These are phyloP conservation scores for Drosophila multiciliata DNA, from an alignment of 2,888 invertebrate species.

Conservation along the genomic window DNA sequence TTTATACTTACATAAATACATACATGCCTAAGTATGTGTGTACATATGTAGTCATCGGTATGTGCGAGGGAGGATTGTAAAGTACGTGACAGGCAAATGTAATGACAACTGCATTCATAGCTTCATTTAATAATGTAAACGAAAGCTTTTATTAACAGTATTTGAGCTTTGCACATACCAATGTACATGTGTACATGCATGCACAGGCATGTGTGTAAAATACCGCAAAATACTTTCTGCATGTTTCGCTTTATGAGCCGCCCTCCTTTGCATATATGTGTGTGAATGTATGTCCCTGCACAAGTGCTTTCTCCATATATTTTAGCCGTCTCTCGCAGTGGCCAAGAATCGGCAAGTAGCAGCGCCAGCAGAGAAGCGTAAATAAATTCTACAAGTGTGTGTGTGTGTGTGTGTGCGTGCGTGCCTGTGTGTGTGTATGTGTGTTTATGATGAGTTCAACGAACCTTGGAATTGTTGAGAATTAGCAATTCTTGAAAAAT, in stretches of 20 bases:
- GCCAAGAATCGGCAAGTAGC: constrained; percentile 72
- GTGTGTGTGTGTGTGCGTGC: constrained; percentile 26
- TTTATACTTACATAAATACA: constrained; percentile 8
- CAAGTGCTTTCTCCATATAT: constrained; percentile 79
- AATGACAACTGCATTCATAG: constrained; percentile 13
- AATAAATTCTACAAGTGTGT: constrained; percentile 60
- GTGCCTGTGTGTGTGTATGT: constrained; percentile 38
- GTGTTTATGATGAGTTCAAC: constrained; percentile 75
- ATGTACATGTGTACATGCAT: neutral
- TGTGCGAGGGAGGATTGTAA: constrained; percentile 56
- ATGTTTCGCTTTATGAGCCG: constrained; percentile 40
- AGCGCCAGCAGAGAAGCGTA: constrained; percentile 64
- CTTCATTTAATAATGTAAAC: constrained; percentile 7
- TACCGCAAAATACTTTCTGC: constrained; percentile 5
- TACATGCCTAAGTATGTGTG: constrained; percentile 17
- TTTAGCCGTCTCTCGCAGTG: constrained; percentile 61
- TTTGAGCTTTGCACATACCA: constrained; percentile 6
- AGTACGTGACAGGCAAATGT: constrained; percentile 36
- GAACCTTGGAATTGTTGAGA: constrained; percentile 81
- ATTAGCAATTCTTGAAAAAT: constrained; percentile 82
- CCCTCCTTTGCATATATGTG: constrained; percentile 43
- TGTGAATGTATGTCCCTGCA: constrained; percentile 50
- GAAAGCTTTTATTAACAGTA: constrained; percentile 14
- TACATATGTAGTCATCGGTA: constrained; percentile 42
- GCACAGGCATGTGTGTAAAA: neutral